Conservation (phyloP, 2,888 invertebrate species). For the Fabriciana adippe region DNA sequence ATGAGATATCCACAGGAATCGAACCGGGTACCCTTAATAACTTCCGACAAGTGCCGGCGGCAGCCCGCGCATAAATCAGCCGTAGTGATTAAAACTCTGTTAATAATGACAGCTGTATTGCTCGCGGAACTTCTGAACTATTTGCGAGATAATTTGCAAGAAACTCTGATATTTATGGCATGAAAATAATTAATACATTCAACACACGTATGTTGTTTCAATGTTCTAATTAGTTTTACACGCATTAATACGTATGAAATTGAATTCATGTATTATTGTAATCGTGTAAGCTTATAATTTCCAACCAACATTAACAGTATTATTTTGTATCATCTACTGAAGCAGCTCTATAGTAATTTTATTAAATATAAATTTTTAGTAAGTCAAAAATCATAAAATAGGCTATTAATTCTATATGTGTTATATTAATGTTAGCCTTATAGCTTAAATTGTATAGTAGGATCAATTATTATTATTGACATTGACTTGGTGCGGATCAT, state of each 20-base stretch:
- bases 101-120: conserved; percentile 55
- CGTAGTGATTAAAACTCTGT: conserved; percentile 54
- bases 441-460: no score
- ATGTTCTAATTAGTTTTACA: conserved; percentile 1
- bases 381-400: no score
- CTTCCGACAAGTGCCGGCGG: conserved; percentile 43
- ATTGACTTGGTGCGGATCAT: no score
- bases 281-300: no score
- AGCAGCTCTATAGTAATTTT: no score
- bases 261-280: not conserved
- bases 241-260: not conserved
- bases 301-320: no score
- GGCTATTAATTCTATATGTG: no score
- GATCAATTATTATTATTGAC: no score
- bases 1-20: conserved; percentile 25
- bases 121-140: conserved; percentile 50
- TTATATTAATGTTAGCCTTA: no score
- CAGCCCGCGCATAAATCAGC: conserved; percentile 50
- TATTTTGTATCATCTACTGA: no score
- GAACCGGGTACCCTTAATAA: conserved; percentile 34
- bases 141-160: conserved; percentile 32
- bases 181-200: not conserved
- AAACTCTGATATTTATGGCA: conserved; percentile 12
- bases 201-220: not conserved
- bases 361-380: no score